Evolutionary conservation across 2,113 vertebrate genomes (phyloP).

Genomic region (Loxodonta africana): DNA sequence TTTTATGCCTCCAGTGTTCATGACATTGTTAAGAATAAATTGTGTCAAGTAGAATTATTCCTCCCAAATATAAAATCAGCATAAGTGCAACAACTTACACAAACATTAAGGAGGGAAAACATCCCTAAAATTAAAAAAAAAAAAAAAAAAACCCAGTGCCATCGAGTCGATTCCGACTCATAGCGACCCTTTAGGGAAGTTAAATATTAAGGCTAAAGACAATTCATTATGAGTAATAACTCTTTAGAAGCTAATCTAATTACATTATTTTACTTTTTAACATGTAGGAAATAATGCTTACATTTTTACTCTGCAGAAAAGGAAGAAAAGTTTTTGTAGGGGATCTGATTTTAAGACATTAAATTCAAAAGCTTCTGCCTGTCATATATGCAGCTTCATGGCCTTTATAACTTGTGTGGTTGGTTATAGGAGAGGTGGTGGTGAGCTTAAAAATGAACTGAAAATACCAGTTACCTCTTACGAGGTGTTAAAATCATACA

Average conservation of each 20-base stretch:
- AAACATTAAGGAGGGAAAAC: neutral
- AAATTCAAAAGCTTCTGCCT: conserved; percentile 80
- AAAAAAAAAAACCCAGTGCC: too few relatives aligned
- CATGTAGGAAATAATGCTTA: conserved; percentile 33
- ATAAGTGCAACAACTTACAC: neutral
- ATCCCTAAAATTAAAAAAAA: neutral
- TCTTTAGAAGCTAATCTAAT: conserved; percentile 61
- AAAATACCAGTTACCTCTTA: conserved; percentile 71
- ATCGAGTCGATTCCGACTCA: too few relatives aligned
- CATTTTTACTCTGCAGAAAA: neutral
- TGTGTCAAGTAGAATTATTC: neutral
- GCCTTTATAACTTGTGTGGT: conserved; percentile 77
- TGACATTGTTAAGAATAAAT: neutral
- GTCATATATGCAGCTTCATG: conserved; percentile 80
- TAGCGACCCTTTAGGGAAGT: neutral
- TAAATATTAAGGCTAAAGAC: conserved; percentile 46
- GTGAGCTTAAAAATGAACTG: conserved; percentile 78
- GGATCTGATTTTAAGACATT: conserved; percentile 81
- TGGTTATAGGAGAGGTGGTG: conserved; percentile 62
- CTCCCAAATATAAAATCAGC: neutral
- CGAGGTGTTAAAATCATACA: conserved; percentile 76
- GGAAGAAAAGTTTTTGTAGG: conserved; percentile 73
- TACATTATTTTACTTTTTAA: conserved; percentile 70
- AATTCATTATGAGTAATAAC: conserved; percentile 58
- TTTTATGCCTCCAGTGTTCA: neutral